Conservation (phyloP, 1,140 invertebrate genomes). For the Tetragnatha versicolor region DNA sequence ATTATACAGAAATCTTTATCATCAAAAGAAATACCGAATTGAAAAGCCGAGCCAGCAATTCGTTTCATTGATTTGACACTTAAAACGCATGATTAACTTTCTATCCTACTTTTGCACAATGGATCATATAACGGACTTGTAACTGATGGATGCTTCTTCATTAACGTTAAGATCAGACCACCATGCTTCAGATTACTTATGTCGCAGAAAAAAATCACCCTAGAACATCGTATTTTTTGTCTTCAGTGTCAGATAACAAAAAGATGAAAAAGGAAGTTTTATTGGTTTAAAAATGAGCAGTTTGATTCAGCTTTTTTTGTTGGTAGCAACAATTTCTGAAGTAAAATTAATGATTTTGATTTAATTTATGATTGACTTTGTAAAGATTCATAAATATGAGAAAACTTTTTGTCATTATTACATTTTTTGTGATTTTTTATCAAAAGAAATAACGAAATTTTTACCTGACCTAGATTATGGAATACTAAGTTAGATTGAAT, state of each 20-base stretch:
- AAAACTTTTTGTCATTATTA: no score
- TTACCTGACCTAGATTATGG: no score
- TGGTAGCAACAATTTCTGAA: no score
- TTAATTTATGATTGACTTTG: no score
- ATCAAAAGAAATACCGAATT: background rate
- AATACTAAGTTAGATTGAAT: no score
- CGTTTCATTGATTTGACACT: conserved; percentile 12
- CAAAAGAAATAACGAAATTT: no score
- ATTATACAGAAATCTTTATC: no score
- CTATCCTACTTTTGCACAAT: background rate
- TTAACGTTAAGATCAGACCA: background rate
- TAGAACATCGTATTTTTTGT: no score
- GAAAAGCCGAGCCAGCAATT: background rate
- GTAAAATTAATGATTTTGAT: no score
- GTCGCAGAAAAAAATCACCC: background rate
- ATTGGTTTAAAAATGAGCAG: background rate
- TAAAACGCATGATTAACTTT: background rate
- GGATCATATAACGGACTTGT: background rate
- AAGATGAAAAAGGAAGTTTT: background rate
- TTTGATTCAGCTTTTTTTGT: background rate
- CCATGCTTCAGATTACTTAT: background rate
- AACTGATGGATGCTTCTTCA: conserved; percentile 15
- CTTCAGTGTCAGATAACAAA: conserved; percentile 3
- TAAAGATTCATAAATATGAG: no score
- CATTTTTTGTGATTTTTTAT: no score